Conservation (phyloP, 2,888 invertebrate genomes). For the Eledone cirrhosa region DNA sequence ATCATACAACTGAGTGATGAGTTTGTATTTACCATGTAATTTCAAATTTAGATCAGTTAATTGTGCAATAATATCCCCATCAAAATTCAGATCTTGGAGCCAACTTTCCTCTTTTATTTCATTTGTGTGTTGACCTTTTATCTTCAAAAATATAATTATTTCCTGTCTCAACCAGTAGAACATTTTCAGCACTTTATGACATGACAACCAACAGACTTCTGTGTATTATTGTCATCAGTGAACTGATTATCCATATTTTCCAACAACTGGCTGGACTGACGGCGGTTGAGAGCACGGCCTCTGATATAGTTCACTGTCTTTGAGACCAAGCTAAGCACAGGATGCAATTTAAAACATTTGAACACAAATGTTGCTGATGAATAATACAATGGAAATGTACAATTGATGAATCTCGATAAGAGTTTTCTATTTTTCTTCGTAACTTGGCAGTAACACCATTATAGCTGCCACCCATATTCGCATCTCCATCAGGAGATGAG, state of each 20-base stretch:
- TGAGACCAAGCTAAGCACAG: no score
- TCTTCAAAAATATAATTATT: neutral
- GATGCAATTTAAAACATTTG: no score
- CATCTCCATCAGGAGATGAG: neutral
- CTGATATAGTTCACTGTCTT: no score
- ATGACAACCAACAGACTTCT: no score
- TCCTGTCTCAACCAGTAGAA: neutral
- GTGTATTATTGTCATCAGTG: no score
- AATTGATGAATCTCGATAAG: no score
- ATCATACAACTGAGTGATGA: conserved; percentile 22
- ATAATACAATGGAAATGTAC: no score
- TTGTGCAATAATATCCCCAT: neutral
- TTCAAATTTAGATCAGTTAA: conserved; percentile 5
- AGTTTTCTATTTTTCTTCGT: no score
- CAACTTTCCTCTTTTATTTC: conserved; percentile 19
- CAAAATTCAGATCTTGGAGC: neutral
- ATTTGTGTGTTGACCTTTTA: neutral
- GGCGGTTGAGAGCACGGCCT: no score
- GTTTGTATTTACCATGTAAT: neutral
- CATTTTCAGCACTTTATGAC: conserved; percentile 7
- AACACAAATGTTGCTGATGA: no score
- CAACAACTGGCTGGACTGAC: no score
- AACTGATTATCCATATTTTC: no score
- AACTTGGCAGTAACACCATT: neutral
- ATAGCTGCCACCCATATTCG: neutral